Evolutionary conservation across 2,797 vertebrate species (phyloP), one percentile per base, ranked within the genome.

Genomic region (Aphelocoma californica): DNA sequence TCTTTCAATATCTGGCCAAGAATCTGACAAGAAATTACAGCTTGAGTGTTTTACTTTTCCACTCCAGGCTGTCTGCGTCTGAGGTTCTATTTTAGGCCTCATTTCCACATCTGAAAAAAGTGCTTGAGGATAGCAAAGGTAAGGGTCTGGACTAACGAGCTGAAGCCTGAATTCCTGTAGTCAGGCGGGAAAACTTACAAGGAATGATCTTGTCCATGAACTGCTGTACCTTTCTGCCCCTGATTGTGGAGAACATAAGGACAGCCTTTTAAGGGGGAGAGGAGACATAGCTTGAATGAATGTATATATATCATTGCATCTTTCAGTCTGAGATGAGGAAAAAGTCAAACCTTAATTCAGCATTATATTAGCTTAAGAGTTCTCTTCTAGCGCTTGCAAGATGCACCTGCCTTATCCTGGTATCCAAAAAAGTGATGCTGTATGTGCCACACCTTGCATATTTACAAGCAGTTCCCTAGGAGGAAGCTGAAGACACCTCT

Each of bases 301-400:
- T 20, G 23, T 6, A 7, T 40, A 17, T 24, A 3, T 24, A 19
- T 17, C 12, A 23, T 51, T 18, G 12, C 42, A 18, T 18, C 40
- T 25, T 69, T 34, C 32, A 24, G 15, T 24, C 0, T 31, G 56
- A 47, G 12, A 53, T 79, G 5, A 53, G 34, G 26, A 62, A 44
- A 54, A 53, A n/a, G 6, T 20, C 31, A 58, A 32, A 40, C 7
- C 12, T 77, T 58, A n/a, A n/a, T 65, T 58, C 9, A 12, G 31
- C 19, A 10, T n/a, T n/a, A 14, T 8, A 5, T 23, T 60, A 57
- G 2, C 23, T 16, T 58, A 40, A 86, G 51, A 45, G 32, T 14
- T 62, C 38, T 62, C 56, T 42, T 31, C 36, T 3, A 44, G 17
- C 0, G 0, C 58, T 48, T 50, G 40, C 18, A 14, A 31, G 53